Conservation (phyloP, 2,113 vertebrate genomes). For the Lepus timidus region DNA sequence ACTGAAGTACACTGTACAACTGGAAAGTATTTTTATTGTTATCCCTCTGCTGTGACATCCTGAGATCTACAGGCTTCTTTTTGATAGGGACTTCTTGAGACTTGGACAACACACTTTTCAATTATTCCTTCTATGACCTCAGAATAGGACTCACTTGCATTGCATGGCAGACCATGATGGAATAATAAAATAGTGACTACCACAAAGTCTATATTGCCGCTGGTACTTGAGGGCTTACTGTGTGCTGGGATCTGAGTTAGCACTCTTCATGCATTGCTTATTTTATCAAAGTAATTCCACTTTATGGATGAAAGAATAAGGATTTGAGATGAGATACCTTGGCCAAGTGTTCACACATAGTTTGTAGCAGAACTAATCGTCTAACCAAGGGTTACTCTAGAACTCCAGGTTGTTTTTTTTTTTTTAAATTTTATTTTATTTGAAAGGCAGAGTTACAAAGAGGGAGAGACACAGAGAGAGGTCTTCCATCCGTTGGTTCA, state of each 20-base stretch:
- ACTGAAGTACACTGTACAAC: constrained; percentile 40
- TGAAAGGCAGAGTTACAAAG: too few relatives aligned
- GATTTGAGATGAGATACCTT: neutral
- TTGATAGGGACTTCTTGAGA: neutral
- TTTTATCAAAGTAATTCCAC: neutral
- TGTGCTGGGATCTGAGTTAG: neutral
- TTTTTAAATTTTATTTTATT: too few relatives aligned
- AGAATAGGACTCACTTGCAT: neutral
- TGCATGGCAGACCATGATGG: neutral
- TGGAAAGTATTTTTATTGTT: constrained; percentile 25
- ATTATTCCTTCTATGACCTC: constrained; percentile 16
- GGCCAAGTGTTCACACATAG: neutral
- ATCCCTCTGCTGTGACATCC: neutral
- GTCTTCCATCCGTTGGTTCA: too few relatives aligned
- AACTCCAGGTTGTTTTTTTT: neutral
- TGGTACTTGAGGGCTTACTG: neutral
- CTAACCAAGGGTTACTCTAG: neutral
- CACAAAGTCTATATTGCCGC: neutral
- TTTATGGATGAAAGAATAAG: neutral
- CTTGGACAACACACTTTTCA: neutral
- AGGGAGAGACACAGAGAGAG: too few relatives aligned
- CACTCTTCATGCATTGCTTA: neutral
- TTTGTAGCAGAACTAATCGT: neutral
- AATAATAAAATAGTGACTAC: constrained; percentile 32
- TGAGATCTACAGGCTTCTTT: constrained; percentile 44